Conservation (phyloP, 2,888 invertebrate genomes). For the Alcis repandata region DNA sequence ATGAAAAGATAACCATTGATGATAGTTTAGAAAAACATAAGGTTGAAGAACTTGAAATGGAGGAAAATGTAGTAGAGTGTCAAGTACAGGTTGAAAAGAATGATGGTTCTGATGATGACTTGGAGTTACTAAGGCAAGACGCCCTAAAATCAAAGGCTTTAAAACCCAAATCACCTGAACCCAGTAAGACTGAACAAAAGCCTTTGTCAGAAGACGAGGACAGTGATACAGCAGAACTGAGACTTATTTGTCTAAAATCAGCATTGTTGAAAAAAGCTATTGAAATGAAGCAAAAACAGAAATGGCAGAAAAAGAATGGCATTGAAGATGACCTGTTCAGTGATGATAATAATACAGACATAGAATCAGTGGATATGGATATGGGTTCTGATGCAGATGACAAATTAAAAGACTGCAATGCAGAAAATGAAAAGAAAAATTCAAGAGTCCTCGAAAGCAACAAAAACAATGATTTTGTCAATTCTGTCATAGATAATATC, state of each 20-base stretch:
- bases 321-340: conserved; percentile 63
- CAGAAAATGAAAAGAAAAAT: conserved; percentile 34
- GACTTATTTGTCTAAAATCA: conserved; percentile 90
- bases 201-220: conserved; percentile 82
- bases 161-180: conserved; percentile 51
- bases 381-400: conserved; percentile 80
- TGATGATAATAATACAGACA: conserved; percentile 77
- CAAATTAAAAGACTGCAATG: conserved; percentile 64
- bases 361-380: conserved; percentile 84
- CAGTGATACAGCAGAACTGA: conserved; percentile 87
- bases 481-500: conserved; percentile 33
- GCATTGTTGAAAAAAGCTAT: conserved; percentile 89
- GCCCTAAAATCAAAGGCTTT: conserved; percentile 77
- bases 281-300: conserved; percentile 84
- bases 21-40: conserved; percentile 24
- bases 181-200: conserved; percentile 50
- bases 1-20: conserved; percentile 31
- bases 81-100: conserved; percentile 51
- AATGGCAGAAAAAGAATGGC: conserved; percentile 70
- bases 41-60: conserved; percentile 17
- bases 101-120: conserved; percentile 82
- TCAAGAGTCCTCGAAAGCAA: conserved; percentile 32
- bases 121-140: conserved; percentile 76
- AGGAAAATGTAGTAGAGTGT: conserved; percentile 33
- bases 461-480: conserved; percentile 32